A percentile compares a stretch with the other conserved stretches of the same genome.
These are phyloP conservation scores for Mamestra brassicae DNA, from an alignment of 2,888 invertebrate species.

Conservation along the genomic window DNA sequence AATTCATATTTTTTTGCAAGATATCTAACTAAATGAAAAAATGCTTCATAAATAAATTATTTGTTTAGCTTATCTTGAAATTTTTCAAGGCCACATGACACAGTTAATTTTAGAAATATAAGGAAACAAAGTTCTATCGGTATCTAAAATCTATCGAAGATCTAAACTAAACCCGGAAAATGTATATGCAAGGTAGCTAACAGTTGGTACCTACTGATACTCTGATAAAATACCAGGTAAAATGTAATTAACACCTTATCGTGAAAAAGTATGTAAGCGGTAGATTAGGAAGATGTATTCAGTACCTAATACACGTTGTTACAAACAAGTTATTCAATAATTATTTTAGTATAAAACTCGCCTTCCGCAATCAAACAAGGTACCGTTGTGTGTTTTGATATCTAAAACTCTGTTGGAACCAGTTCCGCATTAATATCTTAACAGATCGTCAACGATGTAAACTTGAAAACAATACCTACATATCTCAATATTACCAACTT, in stretches of 20 bases:
- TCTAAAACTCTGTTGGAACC: constrained; percentile 23
- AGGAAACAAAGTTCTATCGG: not conserved
- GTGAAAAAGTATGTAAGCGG: constrained; percentile 28
- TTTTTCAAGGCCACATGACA: not conserved
- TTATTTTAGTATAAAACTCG: constrained; percentile 30
- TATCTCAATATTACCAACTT: not conserved
- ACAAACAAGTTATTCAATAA: constrained; percentile 44
- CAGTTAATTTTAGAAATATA: constrained; percentile 2
- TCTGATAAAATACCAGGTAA: constrained; percentile 12
- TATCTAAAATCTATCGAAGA: constrained; percentile 8
- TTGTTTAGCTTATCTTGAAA: not conserved
- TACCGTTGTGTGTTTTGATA: constrained; percentile 36
- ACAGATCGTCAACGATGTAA: constrained; percentile 6
- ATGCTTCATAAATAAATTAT: not conserved
- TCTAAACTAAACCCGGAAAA: constrained; percentile 27
- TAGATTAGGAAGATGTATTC: constrained; percentile 34
- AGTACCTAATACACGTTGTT: constrained; percentile 8
- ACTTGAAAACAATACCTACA: not conserved
- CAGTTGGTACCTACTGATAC: constrained; percentile 10
- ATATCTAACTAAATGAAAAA: constrained; percentile 15
- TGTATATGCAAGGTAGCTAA: constrained; percentile 5
- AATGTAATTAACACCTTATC: constrained; percentile 35
- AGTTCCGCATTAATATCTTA: constrained; percentile 31
- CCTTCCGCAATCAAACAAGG: constrained; percentile 42
- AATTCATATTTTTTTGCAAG: not conserved